These are phyloP conservation scores for Pelvicachromis taeniatus DNA, from an alignment of 2,113 vertebrate species.

Conservation along the genomic window DNA sequence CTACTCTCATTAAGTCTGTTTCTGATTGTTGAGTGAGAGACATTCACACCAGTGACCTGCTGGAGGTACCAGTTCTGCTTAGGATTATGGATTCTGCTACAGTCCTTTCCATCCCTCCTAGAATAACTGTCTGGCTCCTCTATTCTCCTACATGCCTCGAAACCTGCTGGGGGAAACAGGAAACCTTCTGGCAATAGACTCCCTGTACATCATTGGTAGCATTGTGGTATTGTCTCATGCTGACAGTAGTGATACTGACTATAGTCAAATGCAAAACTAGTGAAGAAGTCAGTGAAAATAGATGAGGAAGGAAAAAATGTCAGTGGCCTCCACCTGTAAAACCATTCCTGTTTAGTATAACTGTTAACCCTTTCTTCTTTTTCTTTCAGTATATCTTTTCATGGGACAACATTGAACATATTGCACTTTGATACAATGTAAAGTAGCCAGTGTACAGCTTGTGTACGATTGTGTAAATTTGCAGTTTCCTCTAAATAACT, in stretches of 20 bases:
- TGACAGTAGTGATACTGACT: background rate
- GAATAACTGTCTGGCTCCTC: background rate
- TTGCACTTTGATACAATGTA: no score
- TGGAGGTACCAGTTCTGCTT: background rate
- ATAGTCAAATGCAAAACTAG: accelerated
- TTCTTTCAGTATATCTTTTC: no score
- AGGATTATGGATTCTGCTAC: background rate
- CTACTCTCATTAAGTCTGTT: background rate
- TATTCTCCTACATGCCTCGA: background rate
- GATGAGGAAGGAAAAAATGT: background rate
- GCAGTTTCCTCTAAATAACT: no score
- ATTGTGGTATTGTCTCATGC: background rate
- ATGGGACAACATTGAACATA: no score
- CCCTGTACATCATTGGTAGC: background rate
- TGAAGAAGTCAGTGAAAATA: background rate
- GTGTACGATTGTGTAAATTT: no score
- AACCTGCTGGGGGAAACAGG: background rate
- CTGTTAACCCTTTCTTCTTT: no score
- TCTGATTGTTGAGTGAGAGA: background rate
- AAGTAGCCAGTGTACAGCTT: no score
- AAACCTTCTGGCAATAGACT: background rate
- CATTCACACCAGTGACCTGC: background rate
- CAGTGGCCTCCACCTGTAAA: background rate
- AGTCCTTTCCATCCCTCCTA: accelerated
- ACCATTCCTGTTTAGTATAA: accelerated